phyloP scores from a whole-genome alignment of 2,113 vertebrate genomes.

The Amphiprion percula region DNA sequence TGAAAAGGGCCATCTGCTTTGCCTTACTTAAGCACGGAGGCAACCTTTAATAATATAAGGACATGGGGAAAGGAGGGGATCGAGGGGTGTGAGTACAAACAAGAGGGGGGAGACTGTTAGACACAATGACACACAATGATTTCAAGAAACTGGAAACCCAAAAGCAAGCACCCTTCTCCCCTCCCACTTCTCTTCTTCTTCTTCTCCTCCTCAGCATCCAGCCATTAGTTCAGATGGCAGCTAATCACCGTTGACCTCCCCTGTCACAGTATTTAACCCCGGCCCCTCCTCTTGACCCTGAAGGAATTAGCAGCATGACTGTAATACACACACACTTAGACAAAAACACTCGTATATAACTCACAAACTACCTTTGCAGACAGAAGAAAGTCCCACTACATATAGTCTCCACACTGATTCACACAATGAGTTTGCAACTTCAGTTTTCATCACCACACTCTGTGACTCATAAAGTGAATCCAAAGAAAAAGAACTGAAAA shows the following conservation, averaged over 20 bases:
- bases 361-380: constrained; percentile 15
- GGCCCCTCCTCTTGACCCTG: constrained; percentile 72
- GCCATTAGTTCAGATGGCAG: constrained; percentile 73
- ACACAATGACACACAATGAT: constrained; percentile 20
- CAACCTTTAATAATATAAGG: constrained; percentile 87
- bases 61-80: constrained; percentile 61
- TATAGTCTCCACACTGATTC: background rate
- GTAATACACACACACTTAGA: constrained; percentile 52
- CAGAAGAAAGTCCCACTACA: background rate
- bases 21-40: constrained; percentile 82
- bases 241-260: constrained; percentile 80
- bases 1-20: constrained; percentile 86
- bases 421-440: background rate
- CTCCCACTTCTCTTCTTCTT: constrained; percentile 12
- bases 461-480: background rate
- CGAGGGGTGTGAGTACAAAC: constrained; percentile 17
- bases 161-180: constrained; percentile 5
- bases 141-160: constrained; percentile 27
- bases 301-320: constrained; percentile 71
- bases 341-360: constrained; percentile 3
- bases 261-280: constrained; percentile 79
- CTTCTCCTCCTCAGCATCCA: constrained; percentile 52
- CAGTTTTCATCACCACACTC: background rate
- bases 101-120: background rate
- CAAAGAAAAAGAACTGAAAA: too few relatives aligned